phyloP scores from a whole-genome alignment of 1,140 invertebrate species.

The Cherax destructor region DNA sequence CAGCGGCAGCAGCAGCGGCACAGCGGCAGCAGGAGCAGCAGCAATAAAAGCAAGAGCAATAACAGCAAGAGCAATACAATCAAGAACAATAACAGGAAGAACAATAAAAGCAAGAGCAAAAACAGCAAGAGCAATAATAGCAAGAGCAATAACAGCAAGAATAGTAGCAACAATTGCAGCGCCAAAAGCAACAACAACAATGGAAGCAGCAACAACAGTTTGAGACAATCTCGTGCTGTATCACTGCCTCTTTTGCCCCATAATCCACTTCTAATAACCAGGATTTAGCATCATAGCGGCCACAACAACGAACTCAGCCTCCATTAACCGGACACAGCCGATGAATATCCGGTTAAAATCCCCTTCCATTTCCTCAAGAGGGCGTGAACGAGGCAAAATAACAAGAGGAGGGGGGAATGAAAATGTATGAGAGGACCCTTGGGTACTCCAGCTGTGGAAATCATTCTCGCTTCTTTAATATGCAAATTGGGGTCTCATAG shows the following conservation, averaged over 20 bases:
- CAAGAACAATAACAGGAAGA: no score
- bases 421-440: constrained; percentile 31
- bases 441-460: not conserved
- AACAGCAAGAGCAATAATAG: no score
- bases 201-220: no score
- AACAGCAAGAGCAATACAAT: no score
- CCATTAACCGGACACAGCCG: constrained; percentile 2
- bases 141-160: no score
- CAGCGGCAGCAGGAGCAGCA: no score
- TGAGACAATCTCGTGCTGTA: no score
- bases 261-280: not conserved
- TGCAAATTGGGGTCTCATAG: not conserved
- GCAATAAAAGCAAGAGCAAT: no score
- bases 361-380: constrained; percentile 20
- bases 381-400: constrained; percentile 26
- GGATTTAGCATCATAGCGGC: not conserved
- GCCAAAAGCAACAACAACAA: no score
- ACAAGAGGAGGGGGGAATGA: constrained; percentile 9
- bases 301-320: constrained; percentile 1
- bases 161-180: no score
- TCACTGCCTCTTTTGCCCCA: not conserved
- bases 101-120: no score
- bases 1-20: no score
- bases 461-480: constrained; percentile 41
- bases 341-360: constrained; percentile 31